A percentile compares a stretch with the other conserved stretches of the same genome.
These are phyloP conservation scores for Hypselothyrea guttata DNA, from an alignment of 2,888 invertebrate genomes.

Conservation along the genomic window DNA sequence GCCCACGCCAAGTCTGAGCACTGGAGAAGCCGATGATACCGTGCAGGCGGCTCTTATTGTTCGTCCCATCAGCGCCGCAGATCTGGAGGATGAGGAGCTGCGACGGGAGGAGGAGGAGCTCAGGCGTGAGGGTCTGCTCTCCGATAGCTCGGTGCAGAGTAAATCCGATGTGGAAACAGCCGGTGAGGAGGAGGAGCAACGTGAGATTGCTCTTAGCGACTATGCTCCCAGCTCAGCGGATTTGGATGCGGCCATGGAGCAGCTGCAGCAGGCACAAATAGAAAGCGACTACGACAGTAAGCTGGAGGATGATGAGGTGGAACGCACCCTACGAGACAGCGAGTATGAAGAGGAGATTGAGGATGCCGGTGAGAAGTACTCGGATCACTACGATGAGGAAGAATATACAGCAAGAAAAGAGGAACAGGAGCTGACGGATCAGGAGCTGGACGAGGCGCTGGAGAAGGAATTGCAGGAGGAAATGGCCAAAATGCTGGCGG, in stretches of 20 bases:
- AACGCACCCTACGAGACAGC: conserved; percentile 67
- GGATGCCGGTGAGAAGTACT: conserved; percentile 54
- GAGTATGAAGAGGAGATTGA: conserved; percentile 70
- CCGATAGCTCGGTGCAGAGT: conserved; percentile 79
- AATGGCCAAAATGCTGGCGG: conserved; percentile 67
- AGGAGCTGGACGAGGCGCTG: conserved; percentile 62
- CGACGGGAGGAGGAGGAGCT: conserved; percentile 77
- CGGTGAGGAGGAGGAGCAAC: conserved; percentile 75
- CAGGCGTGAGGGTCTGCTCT: conserved; percentile 76
- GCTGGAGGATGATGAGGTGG: conserved; percentile 71
- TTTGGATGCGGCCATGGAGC: conserved; percentile 74
- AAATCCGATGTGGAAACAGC: conserved; percentile 78
- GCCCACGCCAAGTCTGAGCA: conserved; percentile 85
- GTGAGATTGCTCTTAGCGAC: conserved; percentile 66
- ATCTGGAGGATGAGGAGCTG: conserved; percentile 74
- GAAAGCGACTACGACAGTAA: conserved; percentile 61
- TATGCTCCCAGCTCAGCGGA: conserved; percentile 78
- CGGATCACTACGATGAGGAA: conserved; percentile 56
- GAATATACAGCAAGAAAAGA: conserved; percentile 36
- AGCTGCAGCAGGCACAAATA: conserved; percentile 59
- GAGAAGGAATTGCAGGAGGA: conserved; percentile 67
- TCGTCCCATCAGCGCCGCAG: conserved; percentile 85
- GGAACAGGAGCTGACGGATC: conserved; percentile 49
- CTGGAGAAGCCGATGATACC: conserved; percentile 85
- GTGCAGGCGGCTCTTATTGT: conserved; percentile 87